Evolutionary conservation across 2,888 invertebrate genomes (phyloP), one percentile per base, ranked within the genome.

Genomic region (Andrena dorsata): DNA sequence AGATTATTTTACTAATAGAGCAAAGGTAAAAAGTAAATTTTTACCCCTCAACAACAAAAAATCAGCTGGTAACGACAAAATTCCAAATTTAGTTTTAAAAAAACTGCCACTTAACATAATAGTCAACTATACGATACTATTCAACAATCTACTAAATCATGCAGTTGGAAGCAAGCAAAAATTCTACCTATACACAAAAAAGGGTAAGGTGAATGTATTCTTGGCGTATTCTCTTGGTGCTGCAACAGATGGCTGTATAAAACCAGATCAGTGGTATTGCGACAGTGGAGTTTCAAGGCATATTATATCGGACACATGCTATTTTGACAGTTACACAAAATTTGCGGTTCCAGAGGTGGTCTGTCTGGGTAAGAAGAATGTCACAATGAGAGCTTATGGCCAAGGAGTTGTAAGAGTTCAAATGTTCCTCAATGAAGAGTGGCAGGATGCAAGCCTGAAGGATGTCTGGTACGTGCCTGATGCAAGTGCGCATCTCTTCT

Each of bases 21-120:
- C 10, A 5, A 7, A 49, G 20, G 47, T 64, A 23, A 13, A 64
- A 41, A 26, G 10, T 47, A 64, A 64, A 64, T 7, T 47, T 5
- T 47, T 28, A 28, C 5, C 20, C 20, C 35, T 64, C 6, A 64
- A 64, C 26, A 64, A 64, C 7, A 47, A 64, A n/a, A 58, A 69
- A 58, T 69, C 69, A 28, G 56, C 69, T 1, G 69, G 58, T 13
- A 69, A 69, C 5, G 69, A 69, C 32, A 23, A 58, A 28, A 58
- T 69, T 2, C 41, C 58, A 16, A 53, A 53, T 20, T 20, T 28
- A 2, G 28, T 69, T 1, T n/a, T 69, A 13, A 69, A 69, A 41
- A 58, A 69, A 0, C 3, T 69, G 0, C 69, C 69, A 2, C 1
- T 3, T 0, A 69, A 69, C 4, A 69, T 69, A 2, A 58, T 69